Percentiles rank a stretch among this genome's conserved stretches.
Conservation (phyloP, 2,797 vertebrate species). For the Gouania willdenowi region DNA sequence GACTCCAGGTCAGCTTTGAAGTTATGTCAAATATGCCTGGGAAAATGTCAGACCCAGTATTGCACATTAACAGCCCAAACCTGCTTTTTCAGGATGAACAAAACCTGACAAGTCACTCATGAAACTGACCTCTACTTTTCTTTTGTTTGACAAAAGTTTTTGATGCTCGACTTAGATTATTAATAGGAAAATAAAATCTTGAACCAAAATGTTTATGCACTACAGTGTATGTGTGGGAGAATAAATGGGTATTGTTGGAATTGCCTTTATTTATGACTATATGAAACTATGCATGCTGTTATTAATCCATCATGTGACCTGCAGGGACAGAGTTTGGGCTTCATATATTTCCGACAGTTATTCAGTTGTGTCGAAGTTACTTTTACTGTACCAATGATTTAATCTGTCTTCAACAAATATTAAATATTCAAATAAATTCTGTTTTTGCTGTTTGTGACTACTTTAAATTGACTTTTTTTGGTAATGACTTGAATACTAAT, state of each 20-base stretch:
- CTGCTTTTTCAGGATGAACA: neutral
- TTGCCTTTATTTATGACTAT: constrained; percentile 1
- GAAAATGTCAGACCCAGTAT: constrained; percentile 10
- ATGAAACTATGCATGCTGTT: neutral
- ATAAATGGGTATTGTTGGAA: neutral
- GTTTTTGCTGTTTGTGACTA: too few relatives aligned
- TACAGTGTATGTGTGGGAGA: constrained; percentile 6
- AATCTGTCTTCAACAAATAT: too few relatives aligned
- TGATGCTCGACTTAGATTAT: constrained; percentile 7
- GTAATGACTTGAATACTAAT: too few relatives aligned
- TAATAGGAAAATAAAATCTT: constrained; percentile 23
- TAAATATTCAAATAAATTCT: too few relatives aligned
- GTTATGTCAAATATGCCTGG: neutral
- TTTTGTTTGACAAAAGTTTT: constrained; percentile 7
- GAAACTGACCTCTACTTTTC: constrained; percentile 1
- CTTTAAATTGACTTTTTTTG: too few relatives aligned
- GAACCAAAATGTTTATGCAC: constrained; percentile 25
- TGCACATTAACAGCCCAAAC: constrained; percentile 38
- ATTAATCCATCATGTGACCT: neutral
- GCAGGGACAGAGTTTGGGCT: neutral
- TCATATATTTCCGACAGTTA: too few relatives aligned
- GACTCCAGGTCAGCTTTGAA: neutral
- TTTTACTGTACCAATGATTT: too few relatives aligned
- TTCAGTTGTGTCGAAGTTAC: too few relatives aligned
- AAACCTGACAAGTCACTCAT: neutral